Evolutionary conservation across 2,113 vertebrate genomes (phyloP).

Genomic region (Electrona antarctica): DNA sequence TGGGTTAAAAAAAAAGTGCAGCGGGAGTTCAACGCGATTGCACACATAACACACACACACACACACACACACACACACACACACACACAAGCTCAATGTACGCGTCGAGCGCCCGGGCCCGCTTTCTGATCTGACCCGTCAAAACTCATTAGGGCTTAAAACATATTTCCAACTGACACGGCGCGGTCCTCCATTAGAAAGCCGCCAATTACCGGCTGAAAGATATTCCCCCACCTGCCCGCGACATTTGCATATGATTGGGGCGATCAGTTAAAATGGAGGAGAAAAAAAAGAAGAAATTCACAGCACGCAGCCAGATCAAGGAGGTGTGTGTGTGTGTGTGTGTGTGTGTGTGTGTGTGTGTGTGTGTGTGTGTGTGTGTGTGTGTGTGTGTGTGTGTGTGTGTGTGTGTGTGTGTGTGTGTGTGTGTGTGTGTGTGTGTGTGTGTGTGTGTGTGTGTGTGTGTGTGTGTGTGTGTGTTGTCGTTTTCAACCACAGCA

Average conservation of each 20-base stretch:
- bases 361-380: slow-evolving; percentile 9
- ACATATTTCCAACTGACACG: slow-evolving; percentile 81
- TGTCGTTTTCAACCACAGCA: slow-evolving; percentile 68
- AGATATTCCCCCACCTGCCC: slow-evolving; percentile 75
- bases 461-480: neutral
- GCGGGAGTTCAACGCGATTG: slow-evolving; percentile 61
- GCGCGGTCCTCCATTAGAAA: slow-evolving; percentile 79
- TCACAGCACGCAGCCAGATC: slow-evolving; percentile 73
- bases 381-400: slow-evolving; percentile 3
- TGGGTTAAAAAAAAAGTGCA: slow-evolving; percentile 63
- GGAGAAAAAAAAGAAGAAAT: slow-evolving; percentile 50
- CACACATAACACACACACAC: slow-evolving; percentile 21
- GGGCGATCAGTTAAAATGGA: slow-evolving; percentile 76
- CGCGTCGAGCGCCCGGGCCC: slow-evolving; percentile 53
- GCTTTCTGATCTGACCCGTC: slow-evolving; percentile 79
- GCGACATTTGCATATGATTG: slow-evolving; percentile 81
- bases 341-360: slow-evolving; percentile 7
- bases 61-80: neutral
- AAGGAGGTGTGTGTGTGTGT: slow-evolving; percentile 35
- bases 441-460: slow-evolving; percentile 4
- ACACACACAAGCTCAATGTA: slow-evolving; percentile 12
- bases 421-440: neutral
- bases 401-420: slow-evolving; percentile 8
- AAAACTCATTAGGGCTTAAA: slow-evolving; percentile 83
- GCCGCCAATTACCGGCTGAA: slow-evolving; percentile 77